A percentile compares a stretch with the other conserved stretches of the same genome.
Evolutionary conservation across 2,797 vertebrate species (phyloP).

Genomic region (Mergus octosetaceus): DNA sequence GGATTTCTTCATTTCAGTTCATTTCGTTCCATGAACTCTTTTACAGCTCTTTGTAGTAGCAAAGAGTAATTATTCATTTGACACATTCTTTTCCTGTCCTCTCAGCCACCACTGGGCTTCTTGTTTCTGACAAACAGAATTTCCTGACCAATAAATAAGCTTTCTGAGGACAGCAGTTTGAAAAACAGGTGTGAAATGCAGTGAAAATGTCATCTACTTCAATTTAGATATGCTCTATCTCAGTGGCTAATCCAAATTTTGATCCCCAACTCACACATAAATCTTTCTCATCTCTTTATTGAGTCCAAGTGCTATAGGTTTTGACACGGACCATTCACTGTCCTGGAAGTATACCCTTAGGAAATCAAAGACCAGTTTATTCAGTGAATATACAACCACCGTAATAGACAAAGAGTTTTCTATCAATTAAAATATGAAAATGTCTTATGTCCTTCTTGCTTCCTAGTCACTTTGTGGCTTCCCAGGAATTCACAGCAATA

Average conservation of each 20-base stretch:
- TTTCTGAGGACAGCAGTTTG: not conserved
- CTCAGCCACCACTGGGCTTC: not conserved
- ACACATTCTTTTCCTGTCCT: not conserved
- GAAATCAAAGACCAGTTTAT: not conserved
- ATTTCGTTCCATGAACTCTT: not conserved
- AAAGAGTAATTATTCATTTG: not conserved
- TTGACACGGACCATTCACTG: not conserved
- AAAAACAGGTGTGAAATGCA: not conserved
- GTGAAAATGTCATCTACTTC: not conserved
- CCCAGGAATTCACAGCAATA: not conserved
- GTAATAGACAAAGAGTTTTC: not conserved
- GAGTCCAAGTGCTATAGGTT: not conserved
- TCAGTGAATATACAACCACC: not conserved
- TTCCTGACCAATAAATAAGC: not conserved
- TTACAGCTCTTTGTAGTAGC: not conserved
- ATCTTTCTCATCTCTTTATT: not conserved
- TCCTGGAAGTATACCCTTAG: not conserved
- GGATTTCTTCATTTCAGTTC: conserved; percentile 7
- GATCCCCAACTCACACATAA: not conserved
- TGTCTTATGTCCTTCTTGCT: not conserved
- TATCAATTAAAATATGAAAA: not conserved
- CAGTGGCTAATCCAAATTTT: not conserved
- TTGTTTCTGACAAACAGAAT: not conserved
- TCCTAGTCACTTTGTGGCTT: not conserved
- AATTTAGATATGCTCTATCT: not conserved